Conservation (phyloP, 2,797 vertebrate genomes). For the Microhierax caerulescens region DNA sequence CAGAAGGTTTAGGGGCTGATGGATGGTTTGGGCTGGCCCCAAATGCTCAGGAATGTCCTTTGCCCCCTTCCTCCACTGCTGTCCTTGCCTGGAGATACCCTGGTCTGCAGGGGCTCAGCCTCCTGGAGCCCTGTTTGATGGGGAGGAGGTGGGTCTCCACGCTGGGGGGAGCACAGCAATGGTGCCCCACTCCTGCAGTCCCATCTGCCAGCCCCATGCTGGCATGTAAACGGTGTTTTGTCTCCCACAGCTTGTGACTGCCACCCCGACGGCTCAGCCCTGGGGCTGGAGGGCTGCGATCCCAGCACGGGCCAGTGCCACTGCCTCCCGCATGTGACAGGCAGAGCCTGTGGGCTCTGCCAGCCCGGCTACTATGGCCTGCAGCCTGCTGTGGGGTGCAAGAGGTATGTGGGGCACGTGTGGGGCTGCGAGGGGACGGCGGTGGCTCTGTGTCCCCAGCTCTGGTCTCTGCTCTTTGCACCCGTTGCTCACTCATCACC, state of each 20-base stretch:
- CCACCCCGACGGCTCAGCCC: slow-evolving; percentile 72
- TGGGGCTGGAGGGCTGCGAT: slow-evolving; percentile 76
- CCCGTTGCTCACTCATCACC: fast-evolving
- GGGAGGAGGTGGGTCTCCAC: fast-evolving
- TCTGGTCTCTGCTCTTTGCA: background rate
- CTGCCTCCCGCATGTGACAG: slow-evolving; percentile 83
- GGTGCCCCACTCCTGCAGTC: background rate
- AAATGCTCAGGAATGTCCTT: background rate
- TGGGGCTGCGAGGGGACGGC: background rate
- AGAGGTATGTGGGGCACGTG: slow-evolving; percentile 67
- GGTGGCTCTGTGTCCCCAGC: fast-evolving
- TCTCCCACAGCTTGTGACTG: slow-evolving; percentile 83
- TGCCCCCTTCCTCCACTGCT: background rate
- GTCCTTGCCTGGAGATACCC: background rate
- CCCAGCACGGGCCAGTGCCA: slow-evolving; percentile 80
- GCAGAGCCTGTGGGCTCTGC: slow-evolving; percentile 84
- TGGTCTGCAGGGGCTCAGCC: background rate
- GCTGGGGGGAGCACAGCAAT: fast-evolving
- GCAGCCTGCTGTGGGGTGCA: slow-evolving; percentile 80
- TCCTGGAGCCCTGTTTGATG: background rate
- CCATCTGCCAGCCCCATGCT: background rate
- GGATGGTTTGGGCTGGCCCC: background rate
- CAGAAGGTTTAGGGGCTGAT: background rate
- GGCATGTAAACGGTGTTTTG: background rate
- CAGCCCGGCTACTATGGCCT: slow-evolving; percentile 84